Conservation (phyloP, 2,797 vertebrate genomes). For the Simalia tracyae region DNA sequence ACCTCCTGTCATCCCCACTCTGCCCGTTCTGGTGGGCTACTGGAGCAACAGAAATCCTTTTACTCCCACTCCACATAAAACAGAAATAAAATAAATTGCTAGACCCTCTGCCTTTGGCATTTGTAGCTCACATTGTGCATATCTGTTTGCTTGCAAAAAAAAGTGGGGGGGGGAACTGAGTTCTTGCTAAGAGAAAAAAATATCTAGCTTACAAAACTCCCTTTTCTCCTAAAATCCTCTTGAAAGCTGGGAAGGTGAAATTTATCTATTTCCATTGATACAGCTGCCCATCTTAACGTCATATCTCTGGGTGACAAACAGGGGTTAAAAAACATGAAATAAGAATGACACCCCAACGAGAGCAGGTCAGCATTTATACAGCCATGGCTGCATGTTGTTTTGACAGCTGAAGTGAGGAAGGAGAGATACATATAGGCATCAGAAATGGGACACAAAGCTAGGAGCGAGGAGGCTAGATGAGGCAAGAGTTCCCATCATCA, state of each 20-base stretch:
- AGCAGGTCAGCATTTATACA: background rate
- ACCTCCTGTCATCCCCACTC: background rate
- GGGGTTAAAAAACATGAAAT: background rate
- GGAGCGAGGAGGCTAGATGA: background rate
- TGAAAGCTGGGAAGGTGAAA: background rate
- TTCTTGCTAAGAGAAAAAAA: background rate
- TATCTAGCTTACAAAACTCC: background rate
- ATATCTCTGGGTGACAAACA: background rate
- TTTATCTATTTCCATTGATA: background rate
- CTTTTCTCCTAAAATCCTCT: background rate
- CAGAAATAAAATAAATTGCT: background rate
- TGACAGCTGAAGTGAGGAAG: background rate
- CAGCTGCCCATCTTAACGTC: background rate
- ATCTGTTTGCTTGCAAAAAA: background rate
- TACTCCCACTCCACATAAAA: background rate
- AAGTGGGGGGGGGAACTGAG: background rate
- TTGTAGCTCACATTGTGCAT: background rate
- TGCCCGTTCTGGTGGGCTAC: background rate
- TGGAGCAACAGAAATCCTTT: background rate
- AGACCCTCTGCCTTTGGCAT: background rate
- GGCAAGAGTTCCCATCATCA: background rate
- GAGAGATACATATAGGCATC: background rate
- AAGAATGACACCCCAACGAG: background rate
- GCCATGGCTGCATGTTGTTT: background rate
- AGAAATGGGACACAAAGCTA: background rate